phyloP scores from a whole-genome alignment of 2,113 vertebrate genomes.

The Eira barbara region DNA sequence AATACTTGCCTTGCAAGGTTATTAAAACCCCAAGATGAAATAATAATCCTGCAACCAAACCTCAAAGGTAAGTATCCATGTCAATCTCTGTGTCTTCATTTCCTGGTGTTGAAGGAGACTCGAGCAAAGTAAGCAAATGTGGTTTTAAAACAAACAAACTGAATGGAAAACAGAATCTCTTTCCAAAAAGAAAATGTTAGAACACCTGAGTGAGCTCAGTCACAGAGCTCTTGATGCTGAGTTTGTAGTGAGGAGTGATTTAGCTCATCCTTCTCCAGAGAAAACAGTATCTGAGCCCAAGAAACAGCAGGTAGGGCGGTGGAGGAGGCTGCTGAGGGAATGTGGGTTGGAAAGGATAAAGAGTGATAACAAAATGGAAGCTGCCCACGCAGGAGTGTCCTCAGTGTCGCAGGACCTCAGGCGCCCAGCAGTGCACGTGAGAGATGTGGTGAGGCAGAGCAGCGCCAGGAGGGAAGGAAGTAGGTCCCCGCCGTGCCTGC shows the following conservation, averaged over 20 bases:
- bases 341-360: background rate
- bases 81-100: background rate
- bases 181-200: background rate
- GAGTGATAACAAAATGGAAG: background rate
- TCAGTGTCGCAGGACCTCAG: background rate
- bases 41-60: background rate
- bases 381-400: background rate
- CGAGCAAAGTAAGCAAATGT: background rate
- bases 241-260: background rate
- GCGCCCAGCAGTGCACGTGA: background rate
- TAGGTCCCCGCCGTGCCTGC: background rate
- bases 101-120: background rate
- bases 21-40: background rate
- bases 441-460: background rate
- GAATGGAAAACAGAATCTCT: background rate
- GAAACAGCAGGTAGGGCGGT: accelerated
- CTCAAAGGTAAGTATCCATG: background rate
- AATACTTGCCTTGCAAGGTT: background rate
- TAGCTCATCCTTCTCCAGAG: background rate
- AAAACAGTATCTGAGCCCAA: background rate
- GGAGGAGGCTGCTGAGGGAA: background rate
- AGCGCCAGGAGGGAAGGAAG: no score
- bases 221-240: background rate
- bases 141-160: constrained; percentile 8
- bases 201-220: background rate